A percentile compares a stretch with the other conserved stretches of the same genome.
phyloP scores from a whole-genome alignment of 2,888 invertebrate genomes.

The Acanthosoma haemorrhoidale region DNA sequence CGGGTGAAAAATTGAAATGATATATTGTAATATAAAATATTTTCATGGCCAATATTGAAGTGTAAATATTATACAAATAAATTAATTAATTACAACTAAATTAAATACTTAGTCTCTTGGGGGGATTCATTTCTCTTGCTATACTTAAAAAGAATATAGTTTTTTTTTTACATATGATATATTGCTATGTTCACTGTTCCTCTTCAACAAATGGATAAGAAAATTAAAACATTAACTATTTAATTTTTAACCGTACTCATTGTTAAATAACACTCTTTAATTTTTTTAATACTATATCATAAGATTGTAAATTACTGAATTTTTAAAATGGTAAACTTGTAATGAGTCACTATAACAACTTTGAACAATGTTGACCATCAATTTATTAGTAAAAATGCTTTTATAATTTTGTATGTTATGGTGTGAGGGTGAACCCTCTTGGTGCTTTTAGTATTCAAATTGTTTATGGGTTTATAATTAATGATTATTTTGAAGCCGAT shows the following conservation, averaged over 20 bases:
- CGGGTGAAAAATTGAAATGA: not conserved
- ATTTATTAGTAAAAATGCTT: not conserved
- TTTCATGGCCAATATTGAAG: not conserved
- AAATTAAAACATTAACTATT: slow-evolving; percentile 7
- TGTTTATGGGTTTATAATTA: no score
- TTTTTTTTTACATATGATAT: no score
- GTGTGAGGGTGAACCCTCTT: not conserved
- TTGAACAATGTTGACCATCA: not conserved
- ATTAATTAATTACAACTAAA: not conserved
- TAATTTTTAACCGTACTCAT: not conserved
- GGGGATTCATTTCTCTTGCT: not conserved
- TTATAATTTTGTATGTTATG: not conserved
- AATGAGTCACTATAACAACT: not conserved
- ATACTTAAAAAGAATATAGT: no score
- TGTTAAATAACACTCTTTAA: not conserved
- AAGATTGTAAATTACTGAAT: not conserved
- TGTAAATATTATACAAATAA: not conserved
- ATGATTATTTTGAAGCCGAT: no score
- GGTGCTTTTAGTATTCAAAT: not conserved
- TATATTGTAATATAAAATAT: slow-evolving; percentile 7
- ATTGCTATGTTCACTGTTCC: not conserved
- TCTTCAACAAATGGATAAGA: not conserved
- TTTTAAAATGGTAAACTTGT: not conserved
- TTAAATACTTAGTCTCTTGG: not conserved
- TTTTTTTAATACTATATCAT: not conserved